Base-by-base conservation (phyloP, 2,888 invertebrate genomes). In the Drymonia ruficornis region DNA sequence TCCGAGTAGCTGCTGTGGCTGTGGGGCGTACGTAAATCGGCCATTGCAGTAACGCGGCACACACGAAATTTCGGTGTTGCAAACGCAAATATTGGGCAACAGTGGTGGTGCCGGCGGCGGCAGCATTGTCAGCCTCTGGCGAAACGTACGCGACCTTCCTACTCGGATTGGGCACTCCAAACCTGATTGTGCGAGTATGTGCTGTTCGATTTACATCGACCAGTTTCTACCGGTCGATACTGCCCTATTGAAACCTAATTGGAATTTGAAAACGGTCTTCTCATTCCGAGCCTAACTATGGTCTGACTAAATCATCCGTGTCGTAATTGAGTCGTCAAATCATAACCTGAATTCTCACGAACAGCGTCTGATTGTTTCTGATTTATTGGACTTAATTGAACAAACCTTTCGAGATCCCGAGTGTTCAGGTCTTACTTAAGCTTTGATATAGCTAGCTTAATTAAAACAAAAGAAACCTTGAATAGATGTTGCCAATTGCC, bases 41-140 rank as follows among this genome's bases (percentile, higher is more conserved):
- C 78, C 76, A 76, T 86, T 88, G 89, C 83, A 72, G 84, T 84
- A 88, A 87, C 77, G 70, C 70, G 73, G 78, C 88, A 89, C 89
- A 89, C 87, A 90, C 88, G 89, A 91, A 90, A 89, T 89, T 88
- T 87, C 77, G 84, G 82, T 89, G 90, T 90, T 88, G 90, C 89
- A 89, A 90, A 86, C 87, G 70, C 71, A 78, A 80, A 78, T 63
- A 78, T 91, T 90, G 85, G 77, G 89, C 87, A 89, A 90, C 75
- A 72, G 67, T 75, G 74, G 76, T 73, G 81, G 80, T 83, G 78
- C 81, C 82, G 80, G 76, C 80, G 69, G 46, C 78, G 84, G 46
- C 78, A 84, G 86, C 89, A 90, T 89, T 90, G 91, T 90, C 85
- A 84, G 86, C 74, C 81, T 81, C 87, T 90, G 89, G 89, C 87